Evolutionary conservation across 2,888 invertebrate species (phyloP).

Genomic region (Melinaea menophilus): DNA sequence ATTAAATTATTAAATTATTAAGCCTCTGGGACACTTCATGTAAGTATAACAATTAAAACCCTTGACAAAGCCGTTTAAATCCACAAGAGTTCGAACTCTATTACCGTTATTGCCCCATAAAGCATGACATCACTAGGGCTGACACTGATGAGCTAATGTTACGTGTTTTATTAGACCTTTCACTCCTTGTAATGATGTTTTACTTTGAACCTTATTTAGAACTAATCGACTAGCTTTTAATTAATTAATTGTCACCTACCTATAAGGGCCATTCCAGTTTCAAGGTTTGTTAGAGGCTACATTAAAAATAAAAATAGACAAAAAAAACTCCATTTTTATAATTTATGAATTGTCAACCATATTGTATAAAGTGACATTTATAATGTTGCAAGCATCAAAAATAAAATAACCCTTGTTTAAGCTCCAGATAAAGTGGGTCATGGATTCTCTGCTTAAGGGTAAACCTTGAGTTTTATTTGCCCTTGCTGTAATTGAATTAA

Average conservation of each 20-base stretch:
- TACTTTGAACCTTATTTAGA: no score
- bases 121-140: slow-evolving; percentile 19
- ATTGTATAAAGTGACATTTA: neutral
- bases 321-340: no score
- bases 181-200: no score
- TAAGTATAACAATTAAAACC: no score
- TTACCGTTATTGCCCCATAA: slow-evolving; percentile 24
- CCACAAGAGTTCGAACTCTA: slow-evolving; percentile 3
- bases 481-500: slow-evolving; percentile 10
- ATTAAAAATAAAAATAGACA: no score
- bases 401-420: neutral
- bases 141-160: slow-evolving; percentile 1
- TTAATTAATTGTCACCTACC: no score
- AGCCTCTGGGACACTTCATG: no score
- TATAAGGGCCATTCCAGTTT: no score
- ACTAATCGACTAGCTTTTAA: no score
- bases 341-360: no score
- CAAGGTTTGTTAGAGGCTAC: no score
- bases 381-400: slow-evolving; percentile 1
- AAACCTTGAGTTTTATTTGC: slow-evolving; percentile 13
- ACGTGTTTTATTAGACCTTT: neutral
- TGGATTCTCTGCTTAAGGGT: slow-evolving; percentile 20
- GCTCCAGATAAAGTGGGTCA: slow-evolving; percentile 19
- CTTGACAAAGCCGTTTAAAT: neutral
- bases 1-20: no score